These are phyloP conservation scores for Eurytoma adleriae DNA, from an alignment of 2,888 invertebrate genomes.

Conservation along the genomic window DNA sequence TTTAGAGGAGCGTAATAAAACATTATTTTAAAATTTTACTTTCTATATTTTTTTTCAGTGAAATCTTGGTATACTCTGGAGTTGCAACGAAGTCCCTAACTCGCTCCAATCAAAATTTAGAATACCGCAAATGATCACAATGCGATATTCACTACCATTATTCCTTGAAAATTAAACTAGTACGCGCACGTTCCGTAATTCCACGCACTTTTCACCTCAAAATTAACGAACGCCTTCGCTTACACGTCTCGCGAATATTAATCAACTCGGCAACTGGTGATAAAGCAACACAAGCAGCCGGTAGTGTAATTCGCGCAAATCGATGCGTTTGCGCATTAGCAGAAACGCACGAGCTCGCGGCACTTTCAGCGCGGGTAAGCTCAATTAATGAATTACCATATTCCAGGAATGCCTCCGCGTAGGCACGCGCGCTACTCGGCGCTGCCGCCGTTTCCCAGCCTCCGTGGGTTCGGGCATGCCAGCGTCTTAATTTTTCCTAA, in stretches of 20 bases:
- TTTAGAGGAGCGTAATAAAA: too few relatives aligned
- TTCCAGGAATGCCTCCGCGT: constrained; percentile 31
- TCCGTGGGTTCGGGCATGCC: neutral
- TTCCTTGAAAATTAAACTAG: neutral
- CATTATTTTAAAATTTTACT: too few relatives aligned
- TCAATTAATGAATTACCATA: constrained; percentile 56
- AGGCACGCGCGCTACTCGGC: neutral
- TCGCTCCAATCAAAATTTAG: too few relatives aligned
- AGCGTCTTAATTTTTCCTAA: constrained; percentile 28
- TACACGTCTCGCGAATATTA: neutral
- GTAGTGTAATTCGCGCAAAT: neutral
- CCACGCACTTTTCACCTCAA: neutral
- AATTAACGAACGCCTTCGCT: neutral
- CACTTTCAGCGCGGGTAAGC: constrained; percentile 21
- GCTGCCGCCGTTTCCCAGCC: neutral
- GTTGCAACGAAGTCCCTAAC: too few relatives aligned
- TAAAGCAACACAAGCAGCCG: constrained; percentile 7
- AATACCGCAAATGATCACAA: too few relatives aligned
- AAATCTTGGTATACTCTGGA: too few relatives aligned
- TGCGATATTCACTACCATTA: too few relatives aligned
- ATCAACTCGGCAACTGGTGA: neutral
- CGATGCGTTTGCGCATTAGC: neutral
- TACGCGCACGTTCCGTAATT: neutral
- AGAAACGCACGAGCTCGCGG: neutral
- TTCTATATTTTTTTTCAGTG: too few relatives aligned